Conservation (phyloP, 2,888 invertebrate species). For the Oscheius onirici region DNA sequence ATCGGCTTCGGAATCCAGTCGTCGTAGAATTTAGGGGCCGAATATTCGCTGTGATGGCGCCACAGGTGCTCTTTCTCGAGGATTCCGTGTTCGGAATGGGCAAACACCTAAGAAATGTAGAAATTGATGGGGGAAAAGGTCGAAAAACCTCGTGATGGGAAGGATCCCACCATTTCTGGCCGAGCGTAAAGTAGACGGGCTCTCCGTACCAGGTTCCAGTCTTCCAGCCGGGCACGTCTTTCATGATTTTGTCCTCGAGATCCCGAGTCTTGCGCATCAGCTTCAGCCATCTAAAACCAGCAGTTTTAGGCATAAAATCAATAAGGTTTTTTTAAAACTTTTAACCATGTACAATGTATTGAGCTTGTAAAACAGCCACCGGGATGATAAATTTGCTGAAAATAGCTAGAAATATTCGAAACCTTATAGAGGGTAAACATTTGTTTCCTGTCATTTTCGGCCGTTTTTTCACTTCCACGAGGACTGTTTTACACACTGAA, state of each 20-base stretch:
- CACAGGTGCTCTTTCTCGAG: constrained; percentile 53
- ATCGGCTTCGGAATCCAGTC: constrained; percentile 64
- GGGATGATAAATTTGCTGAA: too few relatives aligned
- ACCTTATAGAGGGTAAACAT: too few relatives aligned
- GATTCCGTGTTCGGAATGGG: constrained; percentile 52
- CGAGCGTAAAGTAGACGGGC: constrained; percentile 73
- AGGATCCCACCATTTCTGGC: constrained; percentile 71
- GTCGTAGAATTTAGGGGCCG: constrained; percentile 69
- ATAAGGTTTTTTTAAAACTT: too few relatives aligned
- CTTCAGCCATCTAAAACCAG: constrained; percentile 63
- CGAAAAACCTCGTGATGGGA: constrained; percentile 45
- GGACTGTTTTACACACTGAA: too few relatives aligned
- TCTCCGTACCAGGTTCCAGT: constrained; percentile 73
- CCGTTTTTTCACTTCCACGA: too few relatives aligned
- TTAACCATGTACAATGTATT: too few relatives aligned
- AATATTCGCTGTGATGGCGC: constrained; percentile 66
- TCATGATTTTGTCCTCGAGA: constrained; percentile 74
- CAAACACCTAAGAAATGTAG: constrained; percentile 52
- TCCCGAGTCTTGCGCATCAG: constrained; percentile 72
- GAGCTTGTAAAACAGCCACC: too few relatives aligned
- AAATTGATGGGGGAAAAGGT: background rate
- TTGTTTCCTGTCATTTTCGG: too few relatives aligned
- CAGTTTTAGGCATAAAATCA: background rate
- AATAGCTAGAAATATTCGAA: too few relatives aligned
- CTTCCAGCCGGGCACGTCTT: constrained; percentile 73